Evolutionary conservation across 2,888 invertebrate species (phyloP), one percentile per base, ranked within the genome.

Genomic region (Plagodis dolabraria): DNA sequence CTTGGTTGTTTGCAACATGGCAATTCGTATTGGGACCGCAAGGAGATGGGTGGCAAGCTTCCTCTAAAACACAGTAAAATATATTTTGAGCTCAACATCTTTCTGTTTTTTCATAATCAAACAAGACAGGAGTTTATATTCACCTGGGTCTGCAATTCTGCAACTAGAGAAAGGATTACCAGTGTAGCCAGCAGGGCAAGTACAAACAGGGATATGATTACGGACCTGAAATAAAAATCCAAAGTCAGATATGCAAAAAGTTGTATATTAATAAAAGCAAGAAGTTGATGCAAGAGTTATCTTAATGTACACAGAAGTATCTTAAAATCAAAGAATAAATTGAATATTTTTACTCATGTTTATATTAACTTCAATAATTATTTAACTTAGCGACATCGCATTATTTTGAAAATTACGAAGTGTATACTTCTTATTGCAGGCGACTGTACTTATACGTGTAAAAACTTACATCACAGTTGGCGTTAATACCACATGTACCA

Each of bases 11-110:
- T 46, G 95, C 90, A 8, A 96, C 96, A 77, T 96, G 96, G 81
- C 97, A 97, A 53, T 96, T 95, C 0, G 97, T 97, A 85, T 97
- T 97, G 44, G 79, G 75, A 7, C 97, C 97, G 70, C 97, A 97
- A 0, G 97, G 97, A 64, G 95, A 96, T 10, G 96, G 97, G 75
- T 96, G 95, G 80, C 97, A 97, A 46, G 96, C 94, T 77, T 97
- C 97, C 91, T 96, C 97, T 97, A 85, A 73, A 78, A 70, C 5
- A 67, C 12, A 33, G 54, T 33, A 40, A n/a, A 45, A 43, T 1
- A 38, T 7, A 36, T 7, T 7, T 36, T 7, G 36, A 36, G 5
- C 8, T 10, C 10, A 2, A 9, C 40, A 40, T 40, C 8, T 7
- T 10, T 40, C 10, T 40, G 9, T 22, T 2, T 22, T 4, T 22